Evolutionary conservation across 2,888 invertebrate species (phyloP).

Genomic region (Zhengitettix transpicula): DNA sequence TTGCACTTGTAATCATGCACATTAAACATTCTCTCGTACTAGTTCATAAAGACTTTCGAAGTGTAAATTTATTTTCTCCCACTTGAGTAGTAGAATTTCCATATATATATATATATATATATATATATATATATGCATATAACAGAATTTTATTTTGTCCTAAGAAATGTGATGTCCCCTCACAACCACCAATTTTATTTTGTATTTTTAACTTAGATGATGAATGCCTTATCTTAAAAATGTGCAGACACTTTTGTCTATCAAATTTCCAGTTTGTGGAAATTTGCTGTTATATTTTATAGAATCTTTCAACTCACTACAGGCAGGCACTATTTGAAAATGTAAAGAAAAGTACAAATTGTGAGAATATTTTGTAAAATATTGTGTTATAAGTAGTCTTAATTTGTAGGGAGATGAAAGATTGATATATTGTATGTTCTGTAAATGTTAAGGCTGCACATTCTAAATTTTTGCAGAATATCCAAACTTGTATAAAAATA

Average conservation of each 20-base stretch:
- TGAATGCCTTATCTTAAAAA: too few species aligned
- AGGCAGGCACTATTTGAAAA: slow-evolving; percentile 1
- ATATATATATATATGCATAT: too few species aligned
- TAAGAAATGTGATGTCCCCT: too few species aligned
- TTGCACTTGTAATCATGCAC: slow-evolving; percentile 9
- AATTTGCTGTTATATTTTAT: neutral
- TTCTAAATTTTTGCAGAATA: neutral
- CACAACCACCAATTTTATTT: too few species aligned
- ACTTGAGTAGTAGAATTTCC: neutral
- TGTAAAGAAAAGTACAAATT: slow-evolving; percentile 9
- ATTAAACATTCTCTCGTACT: slow-evolving; percentile 1
- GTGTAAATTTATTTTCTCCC: neutral
- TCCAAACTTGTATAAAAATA: neutral
- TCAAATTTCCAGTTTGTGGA: too few species aligned
- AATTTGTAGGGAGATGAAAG: neutral
- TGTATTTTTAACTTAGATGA: too few species aligned
- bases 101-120: too few species aligned
- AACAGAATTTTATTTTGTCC: too few species aligned
- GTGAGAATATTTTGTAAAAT: slow-evolving; percentile 6
- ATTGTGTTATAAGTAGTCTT: neutral
- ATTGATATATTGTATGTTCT: neutral
- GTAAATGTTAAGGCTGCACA: slow-evolving; percentile 1
- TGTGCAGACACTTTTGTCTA: too few species aligned
- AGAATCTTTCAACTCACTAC: slow-evolving; percentile 2
- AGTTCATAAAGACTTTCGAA: neutral